Evolutionary conservation across 2,113 vertebrate genomes (phyloP), one percentile per base, ranked within the genome.

Genomic region (Callipepla californica): DNA sequence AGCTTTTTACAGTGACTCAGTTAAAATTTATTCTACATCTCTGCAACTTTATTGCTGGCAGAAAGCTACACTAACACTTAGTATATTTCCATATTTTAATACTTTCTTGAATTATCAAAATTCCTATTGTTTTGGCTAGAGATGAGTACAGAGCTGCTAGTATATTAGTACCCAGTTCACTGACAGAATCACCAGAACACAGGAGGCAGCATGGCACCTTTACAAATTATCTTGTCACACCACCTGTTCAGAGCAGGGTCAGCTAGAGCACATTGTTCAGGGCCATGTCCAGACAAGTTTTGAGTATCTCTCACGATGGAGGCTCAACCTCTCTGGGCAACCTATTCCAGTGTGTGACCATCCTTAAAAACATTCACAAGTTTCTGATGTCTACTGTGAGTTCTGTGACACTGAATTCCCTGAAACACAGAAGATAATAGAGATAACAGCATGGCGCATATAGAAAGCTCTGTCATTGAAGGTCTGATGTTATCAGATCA

Each of bases 251-350:
- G 11, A 77, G 30, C 13, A 68, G 7, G 13, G 5, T 63, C 16
- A 44, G 18, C 9, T 77, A 74, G 3, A 34, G 6, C 13, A 77
- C 8, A 6, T 48, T 81, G 3, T 17, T 81, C 61, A 50, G 77
- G 32, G 13, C 12, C 17, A 2, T 13, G 8, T 48, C 13, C 25
- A 32, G 9, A 51, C n/a, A 44, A 9, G 2, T 73, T 30, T 73
- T 58, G 62, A 59, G 19, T 59, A 34, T 70, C 28, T 79, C 45
- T 3, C 17, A 53, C 18, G 16, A 47, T 62, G 22, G 76, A 78
- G 26, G 28, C 5, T 36, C 32, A 30, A 55, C 2, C 2, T 1
- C 1, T n/a, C 17, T 5, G 6, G 9, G 17, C 50, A 38, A 68
- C 16, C 7, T 63, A 11, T 85, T 63, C n/a, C 20, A 51, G 20